These are phyloP conservation scores for Danio albolineatus DNA, from an alignment of 2,797 vertebrate species.

Conservation along the genomic window DNA sequence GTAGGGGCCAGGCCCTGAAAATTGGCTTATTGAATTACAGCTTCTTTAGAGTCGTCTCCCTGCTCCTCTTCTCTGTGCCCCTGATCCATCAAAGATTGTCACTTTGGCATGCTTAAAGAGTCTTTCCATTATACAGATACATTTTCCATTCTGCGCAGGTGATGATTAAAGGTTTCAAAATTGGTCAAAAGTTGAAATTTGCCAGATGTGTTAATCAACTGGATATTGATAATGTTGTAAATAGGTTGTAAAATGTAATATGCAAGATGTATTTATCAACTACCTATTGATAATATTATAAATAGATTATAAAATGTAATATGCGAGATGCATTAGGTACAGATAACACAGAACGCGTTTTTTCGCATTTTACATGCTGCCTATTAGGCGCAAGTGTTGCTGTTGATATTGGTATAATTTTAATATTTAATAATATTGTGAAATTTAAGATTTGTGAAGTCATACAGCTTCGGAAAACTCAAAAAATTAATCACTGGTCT, in stretches of 20 bases:
- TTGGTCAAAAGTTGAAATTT: not conserved
- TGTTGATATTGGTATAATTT: no score
- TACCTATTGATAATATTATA: not conserved
- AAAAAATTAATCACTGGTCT: no score
- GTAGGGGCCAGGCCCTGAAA: conserved; percentile 78
- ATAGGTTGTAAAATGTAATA: no score
- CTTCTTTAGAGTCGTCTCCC: conserved; percentile 69
- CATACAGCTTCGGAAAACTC: no score
- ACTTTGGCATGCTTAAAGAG: conserved; percentile 72
- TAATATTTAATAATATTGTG: no score
- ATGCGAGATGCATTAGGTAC: no score
- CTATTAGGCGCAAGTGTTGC: no score
- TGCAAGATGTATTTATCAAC: not conserved
- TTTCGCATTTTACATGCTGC: no score
- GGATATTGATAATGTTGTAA: not conserved
- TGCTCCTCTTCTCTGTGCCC: conserved; percentile 67
- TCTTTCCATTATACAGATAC: not conserved
- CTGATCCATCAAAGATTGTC: conserved; percentile 82
- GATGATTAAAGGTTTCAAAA: conserved; percentile 10
- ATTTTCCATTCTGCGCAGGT: conserved; percentile 1
- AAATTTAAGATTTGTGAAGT: no score
- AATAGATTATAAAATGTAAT: no score
- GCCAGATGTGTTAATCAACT: not conserved
- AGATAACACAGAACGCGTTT: no score
- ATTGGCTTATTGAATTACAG: conserved; percentile 88